Base-by-base conservation (phyloP, 1,140 invertebrate genomes). In the Rhagoletis pomonella region DNA sequence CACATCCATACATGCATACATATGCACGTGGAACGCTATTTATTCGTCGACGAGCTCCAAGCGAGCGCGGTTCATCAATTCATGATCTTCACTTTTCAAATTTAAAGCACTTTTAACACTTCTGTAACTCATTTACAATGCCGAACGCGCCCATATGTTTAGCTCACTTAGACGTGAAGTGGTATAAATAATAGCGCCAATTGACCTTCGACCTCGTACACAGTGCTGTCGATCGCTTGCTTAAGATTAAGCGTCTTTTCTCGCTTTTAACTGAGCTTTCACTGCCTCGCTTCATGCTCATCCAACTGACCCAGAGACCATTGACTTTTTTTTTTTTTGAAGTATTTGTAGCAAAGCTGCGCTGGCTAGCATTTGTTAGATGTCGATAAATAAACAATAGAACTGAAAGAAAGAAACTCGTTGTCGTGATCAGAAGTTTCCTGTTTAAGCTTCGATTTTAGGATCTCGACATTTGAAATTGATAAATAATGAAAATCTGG, bases 51-150 rank as follows among this genome's bases (percentile, higher is more conserved):
- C 65, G 39, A 7, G 65, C 29, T 29, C 65, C 44, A 77, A n/a
- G 17, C 9, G 10, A 77, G 4, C 44, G 17, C 69, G 12, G 5
- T 81, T 10, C 12, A 19, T 19, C 47, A 55, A n/a, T 12, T 19
- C 44, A 50, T 55, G 47, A 55, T 81, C 47, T 81, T 81, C 73
- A 81, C 47, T 81, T 81, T 81, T 81, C 17, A 55, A 55, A 81
- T 55, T n/a, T 81, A 55, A 81, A 81, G 73, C 73, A 29, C 73
- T 81, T 81, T 81, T 81, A 81, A 81, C 73, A 81, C 73, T 55
- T 81, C 47, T 81, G 47, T 29, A 19, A 42, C 47, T 14, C 17
- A 81, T 55, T 17, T n/a, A 42, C 29, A 29, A 29, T 55, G 50
- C 73, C 55, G 47, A 81, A 55, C 47, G 10, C 47, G n/a, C 17